Evolutionary conservation across 2,797 vertebrate genomes (phyloP), one percentile per base, ranked within the genome.

Genomic region (Psittacula derbiana): DNA sequence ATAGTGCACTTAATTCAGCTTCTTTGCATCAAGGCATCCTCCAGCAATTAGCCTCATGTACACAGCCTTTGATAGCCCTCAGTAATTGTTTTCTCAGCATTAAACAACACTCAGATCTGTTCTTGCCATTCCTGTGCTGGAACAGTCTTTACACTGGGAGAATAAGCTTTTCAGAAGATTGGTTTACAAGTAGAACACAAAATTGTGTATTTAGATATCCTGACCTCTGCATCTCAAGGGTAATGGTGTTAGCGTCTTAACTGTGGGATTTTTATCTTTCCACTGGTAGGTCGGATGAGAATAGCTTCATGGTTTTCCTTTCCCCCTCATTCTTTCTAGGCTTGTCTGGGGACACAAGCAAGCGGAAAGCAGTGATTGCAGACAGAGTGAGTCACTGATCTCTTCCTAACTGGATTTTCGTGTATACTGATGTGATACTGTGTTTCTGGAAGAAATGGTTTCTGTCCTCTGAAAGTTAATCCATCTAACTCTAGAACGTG

Each of bases 331-430:
- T 93, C 71, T 94, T 87, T 91, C 16, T 88, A 99, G 99, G 99
- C 31, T 96, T 99, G 47, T 98, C 98, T 69, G 99, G 99, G 72
- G 99, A 99, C 91, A 98, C 98, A 11, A 97, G 79, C 73, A 99
- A 99, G 96, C 97, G 98, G 95, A 99, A 99, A 90, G 98, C 97
- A 38, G 97, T 99, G 16, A 98, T 99, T 64, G 97, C 98, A 58
- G 99, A 99, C 97, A 99, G 99, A 97, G 99, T 99, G 80, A 98
- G 98, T 98, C 44, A 46, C 83, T 82, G 31, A 44, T n/a, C 38
- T 64, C 58, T 78, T 85, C 25, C 71, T 70, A 57, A 2, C 30
- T 44, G 41, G 36, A 12, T 41, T 84, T 74, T 66, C 24, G 0
- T 24, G 10, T 73, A 11, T 49, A 38, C 30, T 75, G 33, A 36